These are phyloP conservation scores for Ctenodactylus gundi DNA, from an alignment of 2,113 vertebrate species.

Conservation along the genomic window DNA sequence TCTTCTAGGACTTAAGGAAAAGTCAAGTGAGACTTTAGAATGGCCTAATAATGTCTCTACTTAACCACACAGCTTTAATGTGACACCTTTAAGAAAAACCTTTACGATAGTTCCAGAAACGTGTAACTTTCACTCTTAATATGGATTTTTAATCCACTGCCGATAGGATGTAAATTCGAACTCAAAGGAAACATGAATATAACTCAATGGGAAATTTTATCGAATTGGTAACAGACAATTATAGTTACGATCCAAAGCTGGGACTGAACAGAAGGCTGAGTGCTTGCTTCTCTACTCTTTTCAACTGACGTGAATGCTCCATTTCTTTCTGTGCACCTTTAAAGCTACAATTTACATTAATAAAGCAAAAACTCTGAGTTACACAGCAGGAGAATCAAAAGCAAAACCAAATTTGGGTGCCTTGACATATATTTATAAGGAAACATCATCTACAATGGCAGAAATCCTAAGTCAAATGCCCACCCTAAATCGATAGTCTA, in stretches of 20 bases:
- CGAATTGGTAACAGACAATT: conserved; percentile 80
- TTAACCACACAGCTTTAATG: conserved; percentile 78
- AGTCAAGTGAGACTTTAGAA: conserved; percentile 66
- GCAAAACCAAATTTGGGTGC: neutral
- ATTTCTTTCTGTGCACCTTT: conserved; percentile 29
- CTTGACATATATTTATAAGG: neutral
- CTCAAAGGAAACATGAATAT: conserved; percentile 76
- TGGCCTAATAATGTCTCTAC: conserved; percentile 76
- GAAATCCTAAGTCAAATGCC: neutral
- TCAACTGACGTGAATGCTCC: conserved; percentile 55
- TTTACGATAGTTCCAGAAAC: conserved; percentile 75
- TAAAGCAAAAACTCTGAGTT: neutral
- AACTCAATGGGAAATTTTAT: conserved; percentile 80
- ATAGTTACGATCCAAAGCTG: conserved; percentile 69
- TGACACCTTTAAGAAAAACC: conserved; percentile 82
- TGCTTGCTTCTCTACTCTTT: conserved; percentile 68
- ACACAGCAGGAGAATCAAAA: neutral
- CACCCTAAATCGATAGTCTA: neutral
- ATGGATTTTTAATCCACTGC: conserved; percentile 84
- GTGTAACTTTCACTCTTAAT: conserved; percentile 74
- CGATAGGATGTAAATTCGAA: conserved; percentile 78
- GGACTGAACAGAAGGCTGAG: conserved; percentile 46
- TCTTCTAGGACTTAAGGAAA: neutral
- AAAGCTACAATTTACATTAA: conserved; percentile 29
- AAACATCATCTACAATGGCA: neutral